Base-by-base conservation (phyloP, 2,888 invertebrate genomes). In the Danaus chrysippus region DNA sequence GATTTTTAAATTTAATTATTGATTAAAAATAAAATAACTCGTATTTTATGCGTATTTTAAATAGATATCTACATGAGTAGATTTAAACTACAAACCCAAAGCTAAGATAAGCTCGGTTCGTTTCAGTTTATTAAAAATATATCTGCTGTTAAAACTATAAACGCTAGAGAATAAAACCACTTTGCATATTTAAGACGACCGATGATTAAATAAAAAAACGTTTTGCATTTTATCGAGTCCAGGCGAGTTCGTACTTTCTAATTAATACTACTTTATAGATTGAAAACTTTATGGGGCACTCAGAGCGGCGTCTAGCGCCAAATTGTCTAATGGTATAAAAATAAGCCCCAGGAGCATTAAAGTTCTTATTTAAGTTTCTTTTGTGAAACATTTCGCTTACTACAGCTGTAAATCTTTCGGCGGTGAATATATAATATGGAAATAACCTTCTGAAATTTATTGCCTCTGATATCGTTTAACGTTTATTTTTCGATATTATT, bases 221-320 rank as follows among this genome's bases (percentile, higher is more conserved):
- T 10, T 49, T 49, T 49, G 49, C 49, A 49, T 49, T 49, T 49
- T 49, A 49, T 17, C 49, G 49, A 46, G 46, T n/a, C 13, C 13
- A 49, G n/a, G 49, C 49, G 49, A 49, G 49, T 49, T 49, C 15
- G 9, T 49, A 49, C 49, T 49, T 49, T 49, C 49, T 49, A 49
- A 49, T 49, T 49, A 49, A 49, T 17, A 49, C 49, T 49, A 49
- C 49, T 49, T 49, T 15, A 49, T 49, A 49, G 49, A 49, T 17
- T 49, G 49, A 49, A 49, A 49, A 49, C 49, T 49, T 49, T 49
- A 49, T 49, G 49, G 49, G 15, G 49, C 49, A 49, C 49, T 49
- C 17, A 49, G 49, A 49, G 49, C 17, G 2, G 49, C 49, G 49
- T 49, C 10, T 10, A 49, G 49, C 49, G 49, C 49, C 49, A 49